Percentiles rank a stretch among this genome's conserved stretches.
phyloP scores from a whole-genome alignment of 2,888 invertebrate genomes.

The Drosophila lutescens region DNA sequence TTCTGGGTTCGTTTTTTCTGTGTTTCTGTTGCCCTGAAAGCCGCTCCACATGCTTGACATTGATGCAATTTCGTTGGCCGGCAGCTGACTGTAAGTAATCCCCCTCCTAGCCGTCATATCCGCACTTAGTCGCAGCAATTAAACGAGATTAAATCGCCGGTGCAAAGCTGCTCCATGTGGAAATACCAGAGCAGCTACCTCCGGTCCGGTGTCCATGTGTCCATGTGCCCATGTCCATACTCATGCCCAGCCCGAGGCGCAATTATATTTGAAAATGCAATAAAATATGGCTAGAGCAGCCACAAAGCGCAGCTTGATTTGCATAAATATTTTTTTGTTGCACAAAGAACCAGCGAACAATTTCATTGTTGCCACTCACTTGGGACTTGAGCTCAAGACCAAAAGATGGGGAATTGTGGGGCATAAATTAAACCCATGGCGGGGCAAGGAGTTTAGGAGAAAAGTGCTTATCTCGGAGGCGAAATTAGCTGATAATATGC shows the following conservation, averaged over 20 bases:
- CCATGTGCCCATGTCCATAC: conserved; percentile 14
- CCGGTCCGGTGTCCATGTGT: conserved; percentile 1
- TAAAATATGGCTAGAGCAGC: conserved; percentile 61
- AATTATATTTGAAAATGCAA: conserved; percentile 76
- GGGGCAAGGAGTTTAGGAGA: conserved; percentile 65
- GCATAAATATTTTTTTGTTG: conserved; percentile 69
- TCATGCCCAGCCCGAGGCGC: conserved; percentile 50
- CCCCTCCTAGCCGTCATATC: conserved; percentile 6
- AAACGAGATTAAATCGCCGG: conserved; percentile 75
- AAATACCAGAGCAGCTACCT: conserved; percentile 62
- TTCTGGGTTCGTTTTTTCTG: not conserved
- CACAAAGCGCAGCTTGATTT: conserved; percentile 56
- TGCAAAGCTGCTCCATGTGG: conserved; percentile 73
- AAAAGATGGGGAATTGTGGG: conserved; percentile 38
- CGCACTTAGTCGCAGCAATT: conserved; percentile 55
- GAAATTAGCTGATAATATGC: conserved; percentile 80
- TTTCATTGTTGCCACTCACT: conserved; percentile 42
- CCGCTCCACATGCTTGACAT: conserved; percentile 50
- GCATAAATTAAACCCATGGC: conserved; percentile 77
- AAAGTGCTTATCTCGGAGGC: conserved; percentile 71
- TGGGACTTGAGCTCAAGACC: not conserved
- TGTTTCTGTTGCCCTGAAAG: conserved; percentile 11
- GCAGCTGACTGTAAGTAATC: conserved; percentile 52
- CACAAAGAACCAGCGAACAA: conserved; percentile 36
- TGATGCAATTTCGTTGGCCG: conserved; percentile 62